Conservation (phyloP, 2,113 vertebrate genomes). For the Perccottus glenii region DNA sequence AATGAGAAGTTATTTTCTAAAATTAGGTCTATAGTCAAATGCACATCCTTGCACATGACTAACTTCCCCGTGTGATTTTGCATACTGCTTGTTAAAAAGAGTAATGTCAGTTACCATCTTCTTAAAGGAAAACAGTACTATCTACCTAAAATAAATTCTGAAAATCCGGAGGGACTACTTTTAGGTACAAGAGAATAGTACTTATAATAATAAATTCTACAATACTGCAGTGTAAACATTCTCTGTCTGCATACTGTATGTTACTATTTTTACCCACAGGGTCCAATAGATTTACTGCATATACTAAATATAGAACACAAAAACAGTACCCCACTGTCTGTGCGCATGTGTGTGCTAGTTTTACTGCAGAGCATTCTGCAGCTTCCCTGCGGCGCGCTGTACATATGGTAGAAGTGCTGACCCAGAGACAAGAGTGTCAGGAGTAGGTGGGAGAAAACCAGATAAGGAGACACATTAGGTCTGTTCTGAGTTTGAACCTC, state of each 20-base stretch:
- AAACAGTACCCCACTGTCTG: not conserved
- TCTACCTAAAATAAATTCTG: too few species aligned
- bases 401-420: conserved; percentile 70
- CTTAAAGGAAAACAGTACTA: not conserved
- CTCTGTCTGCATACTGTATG: not conserved
- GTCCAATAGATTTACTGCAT: not conserved
- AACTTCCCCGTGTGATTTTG: not conserved
- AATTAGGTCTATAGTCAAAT: not conserved
- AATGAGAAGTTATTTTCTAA: not conserved
- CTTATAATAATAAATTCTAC: too few species aligned
- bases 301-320: not conserved
- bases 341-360: conserved; percentile 15
- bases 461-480: conserved; percentile 12
- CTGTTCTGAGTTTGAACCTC: not conserved
- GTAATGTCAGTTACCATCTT: not conserved
- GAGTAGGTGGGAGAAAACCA: conserved; percentile 12
- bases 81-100: not conserved
- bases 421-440: conserved; percentile 37
- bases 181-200: too few species aligned
- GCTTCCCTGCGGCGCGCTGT: conserved; percentile 44
- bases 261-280: not conserved
- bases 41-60: not conserved
- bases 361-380: conserved; percentile 52
- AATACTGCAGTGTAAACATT: not conserved
- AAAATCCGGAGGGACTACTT: too few species aligned